Base-by-base conservation (phyloP, 2,888 invertebrate species). In the Keiferia lycopersicella region DNA sequence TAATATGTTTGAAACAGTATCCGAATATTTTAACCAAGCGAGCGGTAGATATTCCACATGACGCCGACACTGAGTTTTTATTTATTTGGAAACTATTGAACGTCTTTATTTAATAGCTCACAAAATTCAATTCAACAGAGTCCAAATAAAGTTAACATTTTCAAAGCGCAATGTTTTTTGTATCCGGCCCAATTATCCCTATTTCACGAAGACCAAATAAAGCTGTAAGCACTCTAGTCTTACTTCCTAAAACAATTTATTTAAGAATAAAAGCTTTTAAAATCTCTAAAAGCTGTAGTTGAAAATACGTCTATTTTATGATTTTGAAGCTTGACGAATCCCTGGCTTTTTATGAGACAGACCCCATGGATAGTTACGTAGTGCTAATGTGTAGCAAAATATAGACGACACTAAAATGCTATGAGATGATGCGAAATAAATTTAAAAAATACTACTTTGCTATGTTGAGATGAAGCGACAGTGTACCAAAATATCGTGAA, bases 331-430 rank as follows among this genome's bases (percentile, higher is more conserved):
- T 69, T 76, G 79, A 77, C 77, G 81, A 78, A 74, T 72, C 80
- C 83, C 83, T 81, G 80, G 75, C 74, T 70, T 73, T 65, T 69
- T 64, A 68, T 71, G 76, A 67, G 30, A 16, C 56, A 66, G 71
- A 80, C 74, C 77, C 76, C 79, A 75, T 73, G 74, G 77, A 65
- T 65, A 64, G 61, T 66, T 56, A 56, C 34, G 51, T 64, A 69
- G 87, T 88, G 88, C 88, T 80, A 69, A 79, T 83, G 82, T 85
- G 77, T 80, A 71, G 88, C 88, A 88, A 88, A 76, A 79, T 73
- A 73, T 67, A 74, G 68, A 73, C 65, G 56, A 67, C 70, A 73
- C 67, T 64, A 66, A 61, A 63, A 70, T 65, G 59, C 65, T 62
- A 67, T 67, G 65, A 60, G 45, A 65, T 69, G 66, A 69, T 65